phyloP scores from a whole-genome alignment of 2,113 vertebrate species.

The Bos taurus region DNA sequence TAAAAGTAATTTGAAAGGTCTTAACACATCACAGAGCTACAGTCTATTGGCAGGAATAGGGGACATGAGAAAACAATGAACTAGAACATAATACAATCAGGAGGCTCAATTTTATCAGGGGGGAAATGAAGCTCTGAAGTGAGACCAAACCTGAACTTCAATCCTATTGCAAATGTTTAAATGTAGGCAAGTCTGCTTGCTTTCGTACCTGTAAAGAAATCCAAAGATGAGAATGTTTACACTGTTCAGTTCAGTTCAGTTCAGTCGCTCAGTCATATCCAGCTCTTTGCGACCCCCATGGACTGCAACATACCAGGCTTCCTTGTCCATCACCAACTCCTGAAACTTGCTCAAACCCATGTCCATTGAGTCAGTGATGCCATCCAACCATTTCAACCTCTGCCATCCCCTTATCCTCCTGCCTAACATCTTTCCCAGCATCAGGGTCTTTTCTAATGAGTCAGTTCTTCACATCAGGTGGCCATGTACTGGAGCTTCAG shows the following conservation, averaged over 20 bases:
- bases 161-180: background rate
- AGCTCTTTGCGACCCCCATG: rapidly evolving
- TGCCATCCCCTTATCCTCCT: background rate
- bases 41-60: background rate
- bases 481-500: background rate
- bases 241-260: background rate
- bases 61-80: background rate
- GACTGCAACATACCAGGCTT: background rate
- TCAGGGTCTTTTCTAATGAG: background rate
- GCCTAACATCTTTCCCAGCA: background rate
- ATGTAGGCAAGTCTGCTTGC: background rate
- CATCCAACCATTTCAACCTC: background rate
- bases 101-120: background rate
- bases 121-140: background rate
- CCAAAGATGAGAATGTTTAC: background rate
- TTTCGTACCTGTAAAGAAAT: background rate
- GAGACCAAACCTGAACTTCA: background rate
- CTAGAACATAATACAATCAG: background rate
- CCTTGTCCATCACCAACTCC: background rate
- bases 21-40: background rate
- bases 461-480: background rate
- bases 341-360: background rate
- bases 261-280: background rate
- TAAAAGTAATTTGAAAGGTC: background rate
- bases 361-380: background rate